Evolutionary conservation across 2,888 invertebrate genomes (phyloP), one percentile per base, ranked within the genome.

Genomic region (Arrhopalites spinosus): DNA sequence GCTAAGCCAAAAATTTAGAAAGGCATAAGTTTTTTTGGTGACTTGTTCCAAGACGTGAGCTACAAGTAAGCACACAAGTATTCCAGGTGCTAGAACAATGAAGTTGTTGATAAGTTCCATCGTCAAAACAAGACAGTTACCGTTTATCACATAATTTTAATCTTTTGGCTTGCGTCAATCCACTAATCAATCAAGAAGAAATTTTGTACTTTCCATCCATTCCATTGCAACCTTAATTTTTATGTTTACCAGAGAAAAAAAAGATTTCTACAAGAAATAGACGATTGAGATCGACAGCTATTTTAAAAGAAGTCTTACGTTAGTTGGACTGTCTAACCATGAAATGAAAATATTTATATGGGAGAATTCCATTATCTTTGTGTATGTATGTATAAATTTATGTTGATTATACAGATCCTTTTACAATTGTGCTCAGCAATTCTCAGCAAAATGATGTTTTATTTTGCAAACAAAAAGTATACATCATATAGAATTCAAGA

Each of bases 101-200:
- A 59, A 59, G 29, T 67, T 72, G 72, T 59, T 76, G 76, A 76
- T 45, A 47, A 25, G 56, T 72, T 76, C 72, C 56, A 71, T 76
- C 76, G 56, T 53, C 75, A 67, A 59, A 36, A 66, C 67, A 30
- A 63, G 71, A 25, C 71, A 69, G 50, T 25, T 13, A 69, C 1
- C 15, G 20, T 69, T 69, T 69, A 69, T 69, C 69, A 68, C 45
- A 20, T 68, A 68, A 68, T 68, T 20, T 45, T 56, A 69, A 69
- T 69, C 69, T 53, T 69, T 69, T 69, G 56, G 56, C 69, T 30
- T 20, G 15, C 15, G 66, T 67, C 66, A 67, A 36, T 36, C 36
- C 36, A 11, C 36, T 11, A 36, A 36, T 36, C 36, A 36, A 36
- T 36, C 36, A 36, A 36, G 36, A 36, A 36, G 36, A 36, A 36